Conservation (phyloP, 30 jellyfish, hydroid and myxozoan genomes). For the Turritopsis dohrnii region DNA sequence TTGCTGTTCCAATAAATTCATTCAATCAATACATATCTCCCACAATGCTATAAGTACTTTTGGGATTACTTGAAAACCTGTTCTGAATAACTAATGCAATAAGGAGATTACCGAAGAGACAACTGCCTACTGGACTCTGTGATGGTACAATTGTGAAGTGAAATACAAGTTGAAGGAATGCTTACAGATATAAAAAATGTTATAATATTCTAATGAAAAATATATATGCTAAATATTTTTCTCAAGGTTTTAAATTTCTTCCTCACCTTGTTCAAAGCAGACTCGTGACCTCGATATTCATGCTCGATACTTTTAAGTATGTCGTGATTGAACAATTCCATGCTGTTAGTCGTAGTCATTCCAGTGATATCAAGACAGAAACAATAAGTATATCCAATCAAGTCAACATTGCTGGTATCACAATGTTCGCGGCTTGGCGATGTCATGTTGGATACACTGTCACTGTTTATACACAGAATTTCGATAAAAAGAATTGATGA, state of each 20-base stretch:
- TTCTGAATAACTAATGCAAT: too few relatives aligned
- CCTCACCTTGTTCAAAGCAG: neutral
- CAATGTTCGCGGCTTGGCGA: neutral
- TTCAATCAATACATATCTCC: too few relatives aligned
- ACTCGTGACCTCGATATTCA: neutral
- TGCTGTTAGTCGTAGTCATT: neutral
- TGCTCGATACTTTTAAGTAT: neutral
- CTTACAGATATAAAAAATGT: too few relatives aligned
- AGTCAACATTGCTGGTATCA: neutral
- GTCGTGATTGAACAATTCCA: neutral
- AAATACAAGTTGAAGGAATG: too few relatives aligned
- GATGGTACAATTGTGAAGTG: too few relatives aligned
- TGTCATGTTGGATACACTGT: neutral
- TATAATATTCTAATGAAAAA: too few relatives aligned
- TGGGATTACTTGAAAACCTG: too few relatives aligned
- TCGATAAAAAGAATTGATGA: neutral
- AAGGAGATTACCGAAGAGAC: too few relatives aligned
- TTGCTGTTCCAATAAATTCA: too few relatives aligned
- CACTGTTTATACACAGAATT: neutral
- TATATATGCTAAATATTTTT: too few relatives aligned
- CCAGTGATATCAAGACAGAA: neutral
- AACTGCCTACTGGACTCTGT: too few relatives aligned
- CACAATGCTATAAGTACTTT: too few relatives aligned
- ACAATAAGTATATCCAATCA: neutral
- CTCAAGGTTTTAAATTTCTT: neutral